Evolutionary conservation across 2,888 invertebrate genomes (phyloP), one percentile per base, ranked within the genome.

Genomic region (Alsophila aescularia): DNA sequence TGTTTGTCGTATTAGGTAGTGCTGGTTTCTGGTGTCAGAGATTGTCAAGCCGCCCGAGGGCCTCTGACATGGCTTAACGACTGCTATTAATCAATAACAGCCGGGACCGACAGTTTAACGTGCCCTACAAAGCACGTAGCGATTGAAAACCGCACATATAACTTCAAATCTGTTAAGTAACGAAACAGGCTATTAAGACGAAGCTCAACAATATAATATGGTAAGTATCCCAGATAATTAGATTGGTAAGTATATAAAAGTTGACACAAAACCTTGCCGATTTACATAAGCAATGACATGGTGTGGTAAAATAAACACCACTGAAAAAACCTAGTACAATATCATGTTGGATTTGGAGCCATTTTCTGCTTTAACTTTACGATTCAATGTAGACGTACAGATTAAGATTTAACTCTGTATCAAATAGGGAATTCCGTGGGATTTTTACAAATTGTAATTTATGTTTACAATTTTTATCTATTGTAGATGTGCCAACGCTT

Each of bases 401-500:
- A 77, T 78, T 72, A 71, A 49, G 59, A 52, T 60, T 59, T 58
- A 63, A 75, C 67, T 66, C 66, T 63, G 66, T 69, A 70, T 66
- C 64, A 64, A 69, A 72, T 60, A 67, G 64, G 71, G 64, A 78
- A 78, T 73, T 72, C 71, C 68, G 60, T 66, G 58, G 64, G 69
- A 67, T 69, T 72, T 75, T 74, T 75, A 75, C 56, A 64, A 49
- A 63, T 70, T 72, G 66, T 74, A 81, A 77, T 77, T 77, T 45
- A 73, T 82, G 78, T 85, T 85, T 85, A 83, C 79, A 73, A 77
- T 75, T 81, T 52, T 85, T 89, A 89, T 89, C 87, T 83, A 68
- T 65, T 73, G 75, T 86, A 84, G 80, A 84, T 87, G 82, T 87
- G 82, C 81, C 85, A 83, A 86, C 87, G 79, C 77, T 80, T 86